Percentiles rank a stretch among this genome's conserved stretches.
Conservation (phyloP, 1,140 invertebrate genomes). For the Drosophila pallidifrons region DNA sequence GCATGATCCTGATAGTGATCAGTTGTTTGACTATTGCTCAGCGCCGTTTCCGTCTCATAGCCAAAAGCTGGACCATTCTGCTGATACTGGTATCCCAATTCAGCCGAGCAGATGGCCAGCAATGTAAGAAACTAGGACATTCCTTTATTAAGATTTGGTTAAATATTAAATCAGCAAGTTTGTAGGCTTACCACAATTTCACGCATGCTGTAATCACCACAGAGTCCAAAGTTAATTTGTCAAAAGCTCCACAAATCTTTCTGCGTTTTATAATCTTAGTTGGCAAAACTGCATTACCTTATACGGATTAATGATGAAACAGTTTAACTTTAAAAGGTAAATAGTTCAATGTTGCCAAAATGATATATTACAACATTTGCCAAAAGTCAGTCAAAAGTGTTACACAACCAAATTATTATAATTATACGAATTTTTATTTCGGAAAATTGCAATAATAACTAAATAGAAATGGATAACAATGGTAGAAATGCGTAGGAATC, state of each 20-base stretch:
- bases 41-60: slow-evolving; percentile 6
- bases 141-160: not conserved
- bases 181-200: slow-evolving; percentile 57
- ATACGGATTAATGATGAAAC: slow-evolving; percentile 34
- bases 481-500: slow-evolving; percentile 63
- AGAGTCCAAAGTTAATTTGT: slow-evolving; percentile 52
- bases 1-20: slow-evolving; percentile 55
- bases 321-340: slow-evolving; percentile 55
- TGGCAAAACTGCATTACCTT: slow-evolving; percentile 17
- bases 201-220: slow-evolving; percentile 60
- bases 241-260: not conserved
- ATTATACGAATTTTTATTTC: slow-evolving; percentile 40
- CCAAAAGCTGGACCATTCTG: slow-evolving; percentile 24
- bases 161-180: not conserved
- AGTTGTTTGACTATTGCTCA: not conserved
- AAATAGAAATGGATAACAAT: slow-evolving; percentile 45
- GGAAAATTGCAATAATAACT: slow-evolving; percentile 55
- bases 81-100: slow-evolving; percentile 66
- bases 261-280: slow-evolving; percentile 67
- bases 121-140: slow-evolving; percentile 50
- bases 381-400: slow-evolving; percentile 23
- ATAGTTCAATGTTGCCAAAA: slow-evolving; percentile 60
- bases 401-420: slow-evolving; percentile 29
- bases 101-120: slow-evolving; percentile 49
- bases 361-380: slow-evolving; percentile 42